Evolutionary conservation across 1,140 invertebrate species (phyloP).

Genomic region (Helicorthomorpha holstii): DNA sequence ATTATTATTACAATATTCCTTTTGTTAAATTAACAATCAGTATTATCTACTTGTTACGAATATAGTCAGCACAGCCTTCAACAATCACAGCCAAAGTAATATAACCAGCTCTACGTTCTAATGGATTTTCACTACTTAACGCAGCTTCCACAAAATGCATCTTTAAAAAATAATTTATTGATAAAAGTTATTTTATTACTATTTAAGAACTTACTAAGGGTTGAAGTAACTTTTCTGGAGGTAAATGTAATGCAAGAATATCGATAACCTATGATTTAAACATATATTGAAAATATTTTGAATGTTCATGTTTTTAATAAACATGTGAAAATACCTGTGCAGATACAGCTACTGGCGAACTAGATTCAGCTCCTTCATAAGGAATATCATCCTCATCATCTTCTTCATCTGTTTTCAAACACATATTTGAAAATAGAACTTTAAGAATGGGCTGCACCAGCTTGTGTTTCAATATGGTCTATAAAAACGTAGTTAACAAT

Average conservation of each 20-base stretch:
- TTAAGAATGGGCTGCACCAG: constrained; percentile 49
- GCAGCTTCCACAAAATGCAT: constrained; percentile 41
- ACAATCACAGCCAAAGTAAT: constrained; percentile 52
- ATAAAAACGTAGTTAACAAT: no score
- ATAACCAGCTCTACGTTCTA: constrained; percentile 48
- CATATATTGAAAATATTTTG: constrained; percentile 3
- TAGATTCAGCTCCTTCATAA: constrained; percentile 26
- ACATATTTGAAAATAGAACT: constrained; percentile 49
- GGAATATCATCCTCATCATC: constrained; percentile 41
- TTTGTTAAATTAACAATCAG: constrained; percentile 11
- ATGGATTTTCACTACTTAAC: constrained; percentile 35
- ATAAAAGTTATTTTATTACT: constrained; percentile 6
- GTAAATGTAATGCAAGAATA: constrained; percentile 52
- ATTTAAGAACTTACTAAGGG: constrained; percentile 35
- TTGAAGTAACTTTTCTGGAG: constrained; percentile 55
- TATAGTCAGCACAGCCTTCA: constrained; percentile 61
- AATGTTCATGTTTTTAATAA: background rate
- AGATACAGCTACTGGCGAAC: constrained; percentile 42
- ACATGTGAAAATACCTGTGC: constrained; percentile 32
- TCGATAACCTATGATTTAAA: constrained; percentile 38
- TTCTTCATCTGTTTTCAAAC: constrained; percentile 32
- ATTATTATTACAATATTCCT: constrained; percentile 11
- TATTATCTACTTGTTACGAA: constrained; percentile 39
- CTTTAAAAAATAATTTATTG: constrained; percentile 22
- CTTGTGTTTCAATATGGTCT: constrained; percentile 52